These are phyloP conservation scores for Saimiri boliviensis DNA, from an alignment of 2,113 vertebrate genomes.

Conservation along the genomic window DNA sequence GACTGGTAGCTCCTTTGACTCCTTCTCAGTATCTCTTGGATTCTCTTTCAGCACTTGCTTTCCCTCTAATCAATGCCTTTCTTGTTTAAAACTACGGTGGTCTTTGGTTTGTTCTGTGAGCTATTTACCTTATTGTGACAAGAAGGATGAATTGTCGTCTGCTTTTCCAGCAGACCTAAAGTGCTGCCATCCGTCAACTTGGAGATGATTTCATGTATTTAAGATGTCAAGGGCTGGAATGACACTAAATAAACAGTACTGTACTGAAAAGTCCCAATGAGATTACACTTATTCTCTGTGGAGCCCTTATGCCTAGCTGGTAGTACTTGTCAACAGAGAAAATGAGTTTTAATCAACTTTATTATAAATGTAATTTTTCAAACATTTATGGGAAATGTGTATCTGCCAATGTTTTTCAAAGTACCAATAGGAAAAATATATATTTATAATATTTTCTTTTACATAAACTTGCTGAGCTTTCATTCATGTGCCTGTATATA, in stretches of 20 bases:
- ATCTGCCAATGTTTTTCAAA: neutral
- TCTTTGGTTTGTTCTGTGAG: conserved; percentile 51
- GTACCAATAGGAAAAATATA: neutral
- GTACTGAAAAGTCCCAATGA: neutral
- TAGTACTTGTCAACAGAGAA: neutral
- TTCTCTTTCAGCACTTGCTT: conserved; percentile 68
- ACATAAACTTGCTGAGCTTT: neutral
- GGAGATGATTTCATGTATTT: conserved; percentile 52
- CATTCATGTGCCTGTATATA: neutral
- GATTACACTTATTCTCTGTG: neutral
- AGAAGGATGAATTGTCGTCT: conserved; percentile 64
- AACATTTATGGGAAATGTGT: neutral
- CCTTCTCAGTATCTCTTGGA: conserved; percentile 39
- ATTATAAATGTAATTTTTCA: neutral
- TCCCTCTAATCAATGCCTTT: conserved; percentile 78
- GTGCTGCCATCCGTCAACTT: conserved; percentile 55
- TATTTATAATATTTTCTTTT: neutral
- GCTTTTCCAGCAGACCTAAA: conserved; percentile 53
- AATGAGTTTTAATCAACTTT: neutral
- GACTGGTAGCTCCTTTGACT: conserved; percentile 76
- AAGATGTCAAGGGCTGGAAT: conserved; percentile 54
- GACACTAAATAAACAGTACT: conserved; percentile 11
- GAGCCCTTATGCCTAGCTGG: neutral
- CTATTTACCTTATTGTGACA: conserved; percentile 65
- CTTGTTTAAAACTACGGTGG: conserved; percentile 73